Percentiles rank a stretch among this genome's conserved stretches.
Evolutionary conservation across 1,140 invertebrate species (phyloP).

Genomic region (Halesus radiatus): DNA sequence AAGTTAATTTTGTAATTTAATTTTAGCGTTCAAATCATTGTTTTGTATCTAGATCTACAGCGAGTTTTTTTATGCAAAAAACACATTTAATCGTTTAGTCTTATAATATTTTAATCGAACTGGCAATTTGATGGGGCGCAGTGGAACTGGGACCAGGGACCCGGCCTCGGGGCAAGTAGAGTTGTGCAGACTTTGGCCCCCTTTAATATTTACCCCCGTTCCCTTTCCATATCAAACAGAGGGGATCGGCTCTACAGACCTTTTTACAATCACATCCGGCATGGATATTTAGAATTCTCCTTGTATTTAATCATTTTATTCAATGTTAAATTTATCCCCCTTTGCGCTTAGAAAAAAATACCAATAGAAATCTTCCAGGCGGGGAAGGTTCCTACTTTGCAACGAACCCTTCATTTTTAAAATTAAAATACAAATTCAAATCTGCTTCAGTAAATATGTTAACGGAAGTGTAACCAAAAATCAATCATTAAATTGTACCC

Average conservation of each 20-base stretch:
- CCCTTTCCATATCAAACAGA: neutral
- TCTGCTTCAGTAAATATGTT: too few species aligned
- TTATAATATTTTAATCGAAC: neutral
- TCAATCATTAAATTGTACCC: too few species aligned
- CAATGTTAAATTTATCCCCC: neutral
- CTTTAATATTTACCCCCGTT: neutral
- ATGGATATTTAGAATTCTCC: neutral
- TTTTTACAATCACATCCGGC: constrained; percentile 16
- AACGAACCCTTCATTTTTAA: too few species aligned
- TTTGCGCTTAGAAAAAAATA: neutral
- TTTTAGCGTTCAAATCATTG: too few species aligned
- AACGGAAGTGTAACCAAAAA: too few species aligned
- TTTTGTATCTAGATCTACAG: too few species aligned
- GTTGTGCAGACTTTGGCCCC: neutral
- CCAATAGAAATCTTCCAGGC: too few species aligned
- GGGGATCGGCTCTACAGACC: constrained; percentile 3
- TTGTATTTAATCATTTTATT: neutral
- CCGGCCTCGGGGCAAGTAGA: neutral
- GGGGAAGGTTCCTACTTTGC: too few species aligned
- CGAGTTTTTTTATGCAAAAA: too few species aligned
- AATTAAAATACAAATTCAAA: too few species aligned
- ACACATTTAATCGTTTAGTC: too few species aligned
- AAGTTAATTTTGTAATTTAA: too few species aligned
- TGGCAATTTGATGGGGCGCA: neutral
- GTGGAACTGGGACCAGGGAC: neutral